A percentile compares a stretch with the other conserved stretches of the same genome.
phyloP scores from a whole-genome alignment of 1,140 invertebrate genomes.

The Saccostrea glomerata region DNA sequence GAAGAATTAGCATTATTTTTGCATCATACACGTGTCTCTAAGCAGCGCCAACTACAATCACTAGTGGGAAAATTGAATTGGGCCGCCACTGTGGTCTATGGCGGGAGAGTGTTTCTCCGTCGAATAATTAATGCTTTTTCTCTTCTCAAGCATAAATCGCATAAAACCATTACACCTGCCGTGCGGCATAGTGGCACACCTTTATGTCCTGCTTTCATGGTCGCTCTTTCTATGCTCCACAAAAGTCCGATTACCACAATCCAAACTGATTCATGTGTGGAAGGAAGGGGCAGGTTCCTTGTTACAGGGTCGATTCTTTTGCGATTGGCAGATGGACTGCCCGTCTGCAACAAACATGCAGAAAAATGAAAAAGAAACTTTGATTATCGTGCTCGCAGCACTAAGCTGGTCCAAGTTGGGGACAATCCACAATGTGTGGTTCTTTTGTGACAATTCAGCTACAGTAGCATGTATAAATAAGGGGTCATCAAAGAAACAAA shows the following conservation, averaged over 20 bases:
- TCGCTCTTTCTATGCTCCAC: slow-evolving; percentile 12
- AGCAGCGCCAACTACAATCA: slow-evolving; percentile 46
- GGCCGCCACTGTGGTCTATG: slow-evolving; percentile 40
- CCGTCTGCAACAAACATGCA: background rate
- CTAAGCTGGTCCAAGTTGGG: slow-evolving; percentile 13
- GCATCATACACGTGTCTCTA: background rate
- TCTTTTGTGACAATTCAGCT: slow-evolving; percentile 40
- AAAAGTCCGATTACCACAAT: background rate
- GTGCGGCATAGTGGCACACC: slow-evolving; percentile 39
- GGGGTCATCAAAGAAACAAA: background rate
- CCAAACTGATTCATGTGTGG: slow-evolving; percentile 22
- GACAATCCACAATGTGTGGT: slow-evolving; percentile 17
- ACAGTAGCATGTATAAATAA: slow-evolving; percentile 41
- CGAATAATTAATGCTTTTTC: slow-evolving; percentile 41
- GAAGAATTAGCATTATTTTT: slow-evolving; percentile 1
- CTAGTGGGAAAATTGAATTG: slow-evolving; percentile 36
- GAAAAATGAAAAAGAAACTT: slow-evolving; percentile 27
- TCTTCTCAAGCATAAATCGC: background rate
- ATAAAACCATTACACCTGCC: slow-evolving; percentile 20
- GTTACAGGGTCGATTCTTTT: background rate
- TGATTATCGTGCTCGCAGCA: slow-evolving; percentile 5
- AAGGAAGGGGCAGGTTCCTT: background rate
- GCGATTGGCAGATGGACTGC: slow-evolving; percentile 19
- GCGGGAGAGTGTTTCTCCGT: slow-evolving; percentile 45
- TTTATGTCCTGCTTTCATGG: slow-evolving; percentile 43